Conservation (phyloP, 2,113 vertebrate species). For the Euleptes europaea region DNA sequence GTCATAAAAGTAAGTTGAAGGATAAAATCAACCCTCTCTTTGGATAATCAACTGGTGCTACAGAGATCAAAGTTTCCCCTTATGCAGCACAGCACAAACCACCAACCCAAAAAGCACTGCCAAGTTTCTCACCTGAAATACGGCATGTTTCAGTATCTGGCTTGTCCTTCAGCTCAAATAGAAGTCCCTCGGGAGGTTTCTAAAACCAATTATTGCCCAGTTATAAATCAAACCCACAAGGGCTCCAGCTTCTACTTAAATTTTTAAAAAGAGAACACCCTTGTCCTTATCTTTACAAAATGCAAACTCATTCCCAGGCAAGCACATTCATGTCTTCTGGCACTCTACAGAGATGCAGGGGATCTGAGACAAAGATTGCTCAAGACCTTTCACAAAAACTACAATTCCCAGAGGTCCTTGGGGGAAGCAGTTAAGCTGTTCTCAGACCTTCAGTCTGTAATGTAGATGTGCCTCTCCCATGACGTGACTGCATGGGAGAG, state of each 20-base stretch:
- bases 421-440: neutral
- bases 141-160: fast-evolving
- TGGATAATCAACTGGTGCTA: neutral
- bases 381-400: neutral
- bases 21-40: neutral
- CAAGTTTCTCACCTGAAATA: neutral
- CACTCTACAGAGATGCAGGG: too few relatives aligned
- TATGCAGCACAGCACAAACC: neutral
- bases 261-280: neutral
- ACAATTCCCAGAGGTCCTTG: neutral
- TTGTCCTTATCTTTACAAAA: neutral
- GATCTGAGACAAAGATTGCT: neutral
- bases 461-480: too few relatives aligned
- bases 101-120: neutral
- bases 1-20: neutral
- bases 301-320: neutral
- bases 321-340: neutral
- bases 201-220: neutral
- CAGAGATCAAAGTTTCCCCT: neutral
- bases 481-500: neutral
- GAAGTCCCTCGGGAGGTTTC: neutral
- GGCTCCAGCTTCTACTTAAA: neutral
- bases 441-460: neutral
- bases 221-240: fast-evolving
- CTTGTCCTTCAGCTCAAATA: neutral